Evolutionary conservation across 1,140 invertebrate genomes (phyloP), one percentile per base, ranked within the genome.

Genomic region (Bombyx mandarina): DNA sequence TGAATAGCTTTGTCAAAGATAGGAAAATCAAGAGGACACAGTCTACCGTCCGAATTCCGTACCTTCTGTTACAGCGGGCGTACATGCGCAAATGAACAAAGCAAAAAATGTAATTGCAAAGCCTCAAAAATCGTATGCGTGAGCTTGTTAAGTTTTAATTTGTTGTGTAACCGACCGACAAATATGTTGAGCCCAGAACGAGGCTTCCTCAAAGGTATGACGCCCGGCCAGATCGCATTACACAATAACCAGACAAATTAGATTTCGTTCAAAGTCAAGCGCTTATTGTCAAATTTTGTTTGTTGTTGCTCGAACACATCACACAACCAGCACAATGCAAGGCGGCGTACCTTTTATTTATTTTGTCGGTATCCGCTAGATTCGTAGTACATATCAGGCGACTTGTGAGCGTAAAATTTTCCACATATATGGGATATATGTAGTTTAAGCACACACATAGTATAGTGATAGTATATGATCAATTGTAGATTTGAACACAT

Each of bases 231-330:
- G 75, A 77, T 82, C 75, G 65, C 71, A 76, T 83, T 83, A 79
- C 80, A 86, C 82, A 86, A 85, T 85, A 82, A 83, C 75, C 73
- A 68, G 73, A 81, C 79, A 86, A 85, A 86, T 86, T 86, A 86
- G 82, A 86, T 86, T 86, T 78, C 76, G 74, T 76, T 76, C 73
- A 76, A 82, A 86, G 83, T 86, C 82, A 85, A 82, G 71, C 75
- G 66, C 69, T 77, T 69, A 79, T 82, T 86, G 81, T 82, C 70
- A 66, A 72, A 71, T 73, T 61, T 61, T 79, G 73, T 83, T 86
- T 81, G 78, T 79, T 77, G 74, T 79, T 63, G 58, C 69, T 55
- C 69, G 79, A 79, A 79, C 71, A 73, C 63, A 81, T 82, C 71
- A 77, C 60, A 74, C 75, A 70, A 71, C 60, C 71, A 66, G 74